Evolutionary conservation across 2,113 vertebrate genomes (phyloP), one percentile per base, ranked within the genome.

Genomic region (Rhea americana): DNA sequence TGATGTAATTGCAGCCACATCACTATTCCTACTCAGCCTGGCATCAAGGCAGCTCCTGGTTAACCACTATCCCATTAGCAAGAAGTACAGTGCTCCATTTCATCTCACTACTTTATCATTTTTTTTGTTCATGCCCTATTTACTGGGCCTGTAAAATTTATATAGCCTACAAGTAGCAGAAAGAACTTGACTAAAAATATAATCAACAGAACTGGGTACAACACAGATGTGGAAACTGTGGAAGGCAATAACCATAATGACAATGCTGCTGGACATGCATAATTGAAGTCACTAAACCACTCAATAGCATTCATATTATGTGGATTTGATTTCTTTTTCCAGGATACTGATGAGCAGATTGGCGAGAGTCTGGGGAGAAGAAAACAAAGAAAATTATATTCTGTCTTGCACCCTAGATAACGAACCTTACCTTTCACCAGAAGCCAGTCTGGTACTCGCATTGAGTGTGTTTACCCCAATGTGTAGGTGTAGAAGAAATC

Each of bases 321-420:
- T 89, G 75, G 28, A 24, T 77, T 92, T 91, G 74, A 67, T 84
- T 89, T 81, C 56, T 74, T 92, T 67, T 68, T 67, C 63, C 32
- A 2, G 3, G 17, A 81, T 56, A 51, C 30, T n/a, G 32, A 39
- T 85, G 85, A 87, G 82, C 78, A 91, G 78, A 95, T 91, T 86
- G 84, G 55, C 93, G 70, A 83, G 85, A 93, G 70, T 82, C 43
- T 76, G 53, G 84, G 37, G n/a, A 67, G 19, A 84, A 79, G 30
- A 88, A 90, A 93, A n/a, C 48, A 79, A 62, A 51, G 39, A 93
- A 28, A 85, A 91, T 88, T 88, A 75, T 66, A 12, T 91, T 89
- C 85, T 71, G 51, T 70, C 32, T 87, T 84, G 59, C 47, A 39
- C 30, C 26, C 68, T 87, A 24, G 30, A 71, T 83, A 53, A 67